Percentiles rank a stretch among this genome's conserved stretches.
Evolutionary conservation across 2,888 invertebrate species (phyloP).

Genomic region (Morpho helenor): DNA sequence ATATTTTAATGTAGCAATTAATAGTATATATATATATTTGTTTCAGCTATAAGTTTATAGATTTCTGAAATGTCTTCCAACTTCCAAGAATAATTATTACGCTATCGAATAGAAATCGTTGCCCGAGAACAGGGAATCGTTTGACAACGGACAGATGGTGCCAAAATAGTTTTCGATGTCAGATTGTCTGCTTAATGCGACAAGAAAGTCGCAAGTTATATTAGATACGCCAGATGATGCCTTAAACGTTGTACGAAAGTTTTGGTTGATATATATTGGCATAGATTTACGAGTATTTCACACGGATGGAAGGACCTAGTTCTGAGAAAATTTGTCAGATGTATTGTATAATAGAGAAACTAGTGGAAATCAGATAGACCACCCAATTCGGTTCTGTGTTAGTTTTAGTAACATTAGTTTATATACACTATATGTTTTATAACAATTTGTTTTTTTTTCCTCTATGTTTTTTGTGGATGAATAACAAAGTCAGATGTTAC

Average conservation of each 20-base stretch:
- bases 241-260: slow-evolving; percentile 2
- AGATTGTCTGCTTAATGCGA: slow-evolving; percentile 37
- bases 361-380: no score
- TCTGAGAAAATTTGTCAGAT: no score
- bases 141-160: slow-evolving; percentile 31
- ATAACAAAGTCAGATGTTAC: no score
- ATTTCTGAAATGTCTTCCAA: neutral
- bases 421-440: no score
- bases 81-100: neutral
- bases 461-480: no score
- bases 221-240: slow-evolving; percentile 33
- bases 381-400: no score
- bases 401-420: no score
- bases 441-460: no score
- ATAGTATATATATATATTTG: neutral
- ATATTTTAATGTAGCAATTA: no score
- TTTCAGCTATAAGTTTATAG: neutral
- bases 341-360: no score
- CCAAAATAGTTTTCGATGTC: slow-evolving; percentile 32
- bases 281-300: no score
- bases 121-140: slow-evolving; percentile 8
- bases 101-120: slow-evolving; percentile 6
- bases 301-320: no score
- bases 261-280: neutral
- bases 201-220: slow-evolving; percentile 36